phyloP scores from a whole-genome alignment of 2,113 vertebrate species.

The Scopus umbretta region DNA sequence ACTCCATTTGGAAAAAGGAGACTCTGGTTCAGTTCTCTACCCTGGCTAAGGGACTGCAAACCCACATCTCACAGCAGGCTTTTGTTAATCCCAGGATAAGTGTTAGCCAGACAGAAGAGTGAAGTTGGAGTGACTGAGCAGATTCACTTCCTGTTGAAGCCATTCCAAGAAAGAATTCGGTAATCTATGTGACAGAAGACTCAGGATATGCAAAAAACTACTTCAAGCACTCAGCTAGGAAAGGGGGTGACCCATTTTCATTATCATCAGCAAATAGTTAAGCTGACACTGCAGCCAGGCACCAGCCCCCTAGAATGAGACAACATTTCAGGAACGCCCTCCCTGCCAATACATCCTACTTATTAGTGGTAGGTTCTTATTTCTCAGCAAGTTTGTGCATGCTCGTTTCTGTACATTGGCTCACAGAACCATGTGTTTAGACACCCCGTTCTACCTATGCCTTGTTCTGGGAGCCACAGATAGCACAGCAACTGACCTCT shows the following conservation, averaged over 20 bases:
- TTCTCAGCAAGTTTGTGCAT: neutral
- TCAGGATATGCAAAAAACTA: neutral
- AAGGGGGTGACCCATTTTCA: neutral
- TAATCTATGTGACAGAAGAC: neutral
- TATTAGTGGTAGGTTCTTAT: neutral
- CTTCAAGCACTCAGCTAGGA: neutral
- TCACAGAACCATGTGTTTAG: neutral
- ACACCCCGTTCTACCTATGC: neutral
- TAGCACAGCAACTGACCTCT: neutral
- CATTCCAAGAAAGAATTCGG: neutral
- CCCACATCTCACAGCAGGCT: neutral
- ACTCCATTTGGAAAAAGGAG: neutral
- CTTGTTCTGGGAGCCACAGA: neutral
- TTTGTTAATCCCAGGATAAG: rapidly evolving
- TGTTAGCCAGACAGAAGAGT: neutral
- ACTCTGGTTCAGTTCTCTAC: neutral
- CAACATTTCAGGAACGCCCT: neutral
- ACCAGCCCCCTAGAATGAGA: neutral
- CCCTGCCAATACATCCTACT: neutral
- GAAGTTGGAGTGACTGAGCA: rapidly evolving
- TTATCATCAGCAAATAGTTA: neutral
- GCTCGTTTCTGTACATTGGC: rapidly evolving
- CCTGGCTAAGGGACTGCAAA: neutral
- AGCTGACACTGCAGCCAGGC: neutral
- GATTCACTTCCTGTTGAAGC: neutral